Evolutionary conservation across 2,797 vertebrate genomes (phyloP).

Genomic region (Gymnodraco acuticeps): DNA sequence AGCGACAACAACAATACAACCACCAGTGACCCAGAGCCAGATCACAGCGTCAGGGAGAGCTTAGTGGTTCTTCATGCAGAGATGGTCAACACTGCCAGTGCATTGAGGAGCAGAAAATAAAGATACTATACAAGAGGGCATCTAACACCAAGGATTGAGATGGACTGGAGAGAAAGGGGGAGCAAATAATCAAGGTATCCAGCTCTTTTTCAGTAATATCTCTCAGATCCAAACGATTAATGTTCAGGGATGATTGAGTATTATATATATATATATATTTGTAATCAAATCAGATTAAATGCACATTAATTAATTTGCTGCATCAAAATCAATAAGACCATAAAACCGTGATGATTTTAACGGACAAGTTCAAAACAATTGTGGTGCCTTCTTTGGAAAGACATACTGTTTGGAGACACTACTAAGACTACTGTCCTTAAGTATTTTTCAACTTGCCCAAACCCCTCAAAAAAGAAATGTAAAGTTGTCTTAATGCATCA

Average conservation of each 20-base stretch:
- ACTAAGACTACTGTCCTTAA: neutral
- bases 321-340: too few relatives aligned
- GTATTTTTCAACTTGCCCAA: neutral
- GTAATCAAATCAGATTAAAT: too few relatives aligned
- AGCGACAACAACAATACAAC: neutral
- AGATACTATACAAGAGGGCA: neutral
- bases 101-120: neutral
- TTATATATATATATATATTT: neutral
- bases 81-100: neutral
- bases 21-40: constrained; percentile 2
- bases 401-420: neutral
- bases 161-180: neutral
- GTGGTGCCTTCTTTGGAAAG: neutral
- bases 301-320: too few relatives aligned
- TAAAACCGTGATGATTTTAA: neutral
- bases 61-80: neutral
- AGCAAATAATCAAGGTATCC: neutral
- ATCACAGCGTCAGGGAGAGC: neutral
- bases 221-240: neutral
- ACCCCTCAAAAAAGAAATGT: neutral
- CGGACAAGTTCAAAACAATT: neutral
- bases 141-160: neutral
- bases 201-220: too few relatives aligned
- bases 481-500: neutral
- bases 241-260: neutral